phyloP scores from a whole-genome alignment of 2,888 invertebrate species.

The Hyppa rectilinea region DNA sequence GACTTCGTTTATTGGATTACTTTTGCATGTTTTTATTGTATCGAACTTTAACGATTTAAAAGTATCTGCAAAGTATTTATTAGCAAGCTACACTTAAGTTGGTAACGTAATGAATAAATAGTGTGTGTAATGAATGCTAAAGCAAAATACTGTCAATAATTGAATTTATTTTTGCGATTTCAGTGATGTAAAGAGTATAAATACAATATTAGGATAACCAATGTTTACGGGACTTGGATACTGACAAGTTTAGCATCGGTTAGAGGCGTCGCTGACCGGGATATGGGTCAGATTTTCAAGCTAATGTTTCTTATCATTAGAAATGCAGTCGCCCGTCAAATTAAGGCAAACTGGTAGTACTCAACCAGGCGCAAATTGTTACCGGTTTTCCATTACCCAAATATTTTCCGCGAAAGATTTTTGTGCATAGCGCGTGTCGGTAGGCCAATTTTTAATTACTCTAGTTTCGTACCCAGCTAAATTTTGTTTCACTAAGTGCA shows the following conservation, averaged over 20 bases:
- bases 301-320: constrained; percentile 30
- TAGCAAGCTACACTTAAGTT: neutral
- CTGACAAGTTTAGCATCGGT: neutral
- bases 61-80: constrained; percentile 21
- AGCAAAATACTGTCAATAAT: constrained; percentile 10
- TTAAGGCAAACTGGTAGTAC: constrained; percentile 38
- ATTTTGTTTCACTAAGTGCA: constrained; percentile 15
- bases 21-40: constrained; percentile 24
- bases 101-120: neutral
- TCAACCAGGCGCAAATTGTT: constrained; percentile 15
- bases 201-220: constrained; percentile 16
- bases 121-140: neutral
- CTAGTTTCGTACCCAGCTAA: constrained; percentile 4
- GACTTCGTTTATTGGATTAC: constrained; percentile 45
- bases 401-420: neutral
- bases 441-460: constrained; percentile 36
- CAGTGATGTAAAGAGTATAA: neutral
- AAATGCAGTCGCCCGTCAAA: constrained; percentile 52
- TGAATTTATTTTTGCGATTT: constrained; percentile 17
- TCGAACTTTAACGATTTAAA: constrained; percentile 9
- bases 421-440: neutral
- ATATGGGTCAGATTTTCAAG: constrained; percentile 40
- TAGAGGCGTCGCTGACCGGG: neutral
- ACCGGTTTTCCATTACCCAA: neutral
- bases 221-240: neutral